Evolutionary conservation across 2,113 vertebrate genomes (phyloP).

Genomic region (Chaetodon auriga): DNA sequence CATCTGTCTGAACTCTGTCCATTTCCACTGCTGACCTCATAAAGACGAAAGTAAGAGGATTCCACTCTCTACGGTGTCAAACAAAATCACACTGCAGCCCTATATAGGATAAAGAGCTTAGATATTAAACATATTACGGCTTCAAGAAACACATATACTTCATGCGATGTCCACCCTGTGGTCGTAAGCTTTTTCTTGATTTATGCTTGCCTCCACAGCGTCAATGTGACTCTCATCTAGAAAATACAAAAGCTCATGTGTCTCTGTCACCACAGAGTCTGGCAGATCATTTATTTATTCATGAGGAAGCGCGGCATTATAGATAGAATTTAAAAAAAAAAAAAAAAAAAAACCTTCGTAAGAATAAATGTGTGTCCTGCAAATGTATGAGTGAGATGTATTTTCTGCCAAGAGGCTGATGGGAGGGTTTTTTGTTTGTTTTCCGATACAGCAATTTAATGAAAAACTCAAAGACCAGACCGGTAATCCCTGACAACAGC

Average conservation of each 20-base stretch:
- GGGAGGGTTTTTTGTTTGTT: conserved; percentile 49
- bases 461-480: conserved; percentile 69
- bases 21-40: conserved; percentile 79
- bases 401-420: conserved; percentile 48
- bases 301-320: conserved; percentile 41
- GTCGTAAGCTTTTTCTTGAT: conserved; percentile 65
- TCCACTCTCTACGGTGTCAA: conserved; percentile 72
- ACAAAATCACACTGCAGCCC: conserved; percentile 71
- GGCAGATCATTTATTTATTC: conserved; percentile 61
- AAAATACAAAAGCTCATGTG: conserved; percentile 44
- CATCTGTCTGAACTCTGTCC: conserved; percentile 79
- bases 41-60: conserved; percentile 83
- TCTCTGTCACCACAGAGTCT: conserved; percentile 54
- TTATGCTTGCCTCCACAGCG: conserved; percentile 45
- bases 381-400: conserved; percentile 34
- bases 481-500: conserved; percentile 76
- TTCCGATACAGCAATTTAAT: conserved; percentile 74
- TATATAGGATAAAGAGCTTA: conserved; percentile 81
- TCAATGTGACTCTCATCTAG: conserved; percentile 38
- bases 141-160: conserved; percentile 12
- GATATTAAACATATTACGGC: conserved; percentile 76
- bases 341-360: background rate
- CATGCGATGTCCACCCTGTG: conserved; percentile 60
- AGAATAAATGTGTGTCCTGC: conserved; percentile 36
- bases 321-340: conserved; percentile 7